Evolutionary conservation across 2,113 vertebrate genomes (phyloP), one percentile per base, ranked within the genome.

Genomic region (Galeopterus variegatus): DNA sequence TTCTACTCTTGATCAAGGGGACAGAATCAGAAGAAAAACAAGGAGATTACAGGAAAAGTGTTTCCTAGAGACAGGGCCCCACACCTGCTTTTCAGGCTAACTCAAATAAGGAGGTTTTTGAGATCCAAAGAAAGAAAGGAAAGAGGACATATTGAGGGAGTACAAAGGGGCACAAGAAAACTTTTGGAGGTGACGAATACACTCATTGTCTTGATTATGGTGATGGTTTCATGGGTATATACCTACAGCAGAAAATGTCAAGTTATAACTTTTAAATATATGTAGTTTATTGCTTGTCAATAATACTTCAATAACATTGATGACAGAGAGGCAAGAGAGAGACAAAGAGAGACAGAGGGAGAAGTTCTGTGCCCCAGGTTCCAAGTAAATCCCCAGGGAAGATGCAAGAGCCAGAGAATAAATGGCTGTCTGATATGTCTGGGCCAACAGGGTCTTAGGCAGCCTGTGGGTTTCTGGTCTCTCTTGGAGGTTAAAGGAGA

Each of bases 11-110:
- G 8, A 97, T 48, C 80, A 94, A 60, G 3, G 8, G 4, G 2
- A 1, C 11, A 81, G 15, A 62, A 56, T 60, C 56, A 84, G 70
- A 75, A 3, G 0, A 8, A 26, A 92, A 76, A 56, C 48, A 31
- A 50, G 14, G 5, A 11, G 6, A 11, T 3, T 31, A 2, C 48
- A 60, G 13, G 31, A 23, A 36, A 1, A 1, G 48, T 3, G 48
- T 41, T 60, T 50, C n/a, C 9, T 33, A 77, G 2, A 56, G 33
- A 84, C 4, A n/a, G 2, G 18, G 73, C 28, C 18, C 24, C 21
- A 62, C 10, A 23, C n/a, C 45, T 76, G 26, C 36, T 58, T 62
- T 62, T 21, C n/a, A 23, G 45, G 15, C 21, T 72, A 4, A 2
- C 77, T 21, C 17, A 13, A 85, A 52, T 3, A 48, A 58, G 33